phyloP scores from a whole-genome alignment of 2,888 invertebrate species.

The Hyposoter didymator region DNA sequence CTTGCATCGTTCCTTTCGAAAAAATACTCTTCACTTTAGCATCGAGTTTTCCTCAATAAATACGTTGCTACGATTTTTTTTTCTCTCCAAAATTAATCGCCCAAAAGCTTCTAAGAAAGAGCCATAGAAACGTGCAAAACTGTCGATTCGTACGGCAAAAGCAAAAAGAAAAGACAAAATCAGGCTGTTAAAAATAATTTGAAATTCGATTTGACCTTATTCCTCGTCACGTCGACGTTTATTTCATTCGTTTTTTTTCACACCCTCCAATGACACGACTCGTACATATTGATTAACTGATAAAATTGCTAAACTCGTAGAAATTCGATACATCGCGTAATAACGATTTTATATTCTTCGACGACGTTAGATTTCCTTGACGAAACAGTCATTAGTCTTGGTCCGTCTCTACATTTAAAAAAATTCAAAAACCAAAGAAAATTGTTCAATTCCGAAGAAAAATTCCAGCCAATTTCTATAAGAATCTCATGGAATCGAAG shows the following conservation, averaged over 20 bases:
- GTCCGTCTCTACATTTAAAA: neutral
- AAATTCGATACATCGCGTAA: neutral
- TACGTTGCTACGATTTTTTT: neutral
- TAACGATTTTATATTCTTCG: neutral
- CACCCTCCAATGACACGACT: neutral
- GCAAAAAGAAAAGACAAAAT: neutral
- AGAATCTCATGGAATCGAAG: neutral
- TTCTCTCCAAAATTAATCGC: neutral
- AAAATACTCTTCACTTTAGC: neutral
- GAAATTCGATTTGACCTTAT: neutral
- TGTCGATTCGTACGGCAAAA: neutral
- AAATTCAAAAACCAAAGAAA: neutral
- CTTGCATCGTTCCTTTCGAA: neutral
- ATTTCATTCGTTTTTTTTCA: neutral
- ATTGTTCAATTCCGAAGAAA: neutral
- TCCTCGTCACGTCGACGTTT: neutral
- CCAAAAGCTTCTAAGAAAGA: neutral
- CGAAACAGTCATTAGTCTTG: neutral
- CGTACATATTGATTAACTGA: conserved; percentile 8
- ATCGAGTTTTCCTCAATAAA: neutral
- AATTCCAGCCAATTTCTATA: neutral
- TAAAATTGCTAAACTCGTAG: neutral
- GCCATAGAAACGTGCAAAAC: neutral
- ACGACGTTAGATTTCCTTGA: neutral
- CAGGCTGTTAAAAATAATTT: neutral